A percentile compares a stretch with the other conserved stretches of the same genome.
Evolutionary conservation across 2,888 invertebrate genomes (phyloP).

Genomic region (Plagiodera versicolora): DNA sequence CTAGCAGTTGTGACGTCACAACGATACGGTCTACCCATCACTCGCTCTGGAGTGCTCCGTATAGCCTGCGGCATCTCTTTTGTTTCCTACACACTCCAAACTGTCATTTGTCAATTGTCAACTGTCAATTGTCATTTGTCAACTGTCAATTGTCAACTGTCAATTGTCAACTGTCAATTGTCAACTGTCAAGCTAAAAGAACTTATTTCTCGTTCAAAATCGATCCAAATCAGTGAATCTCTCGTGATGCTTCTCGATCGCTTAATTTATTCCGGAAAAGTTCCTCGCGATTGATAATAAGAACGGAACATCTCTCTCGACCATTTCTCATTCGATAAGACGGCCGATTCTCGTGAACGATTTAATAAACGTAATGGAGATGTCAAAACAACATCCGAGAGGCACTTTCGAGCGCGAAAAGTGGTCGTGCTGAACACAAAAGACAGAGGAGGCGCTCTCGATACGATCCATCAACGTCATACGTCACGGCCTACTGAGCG

Average conservation of each 20-base stretch:
- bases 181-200: too few relatives aligned
- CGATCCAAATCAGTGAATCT: too few relatives aligned
- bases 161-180: too few relatives aligned
- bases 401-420: slow-evolving; percentile 8
- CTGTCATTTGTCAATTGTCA: too few relatives aligned
- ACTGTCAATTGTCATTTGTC: too few relatives aligned
- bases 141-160: too few relatives aligned
- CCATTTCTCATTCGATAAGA: slow-evolving; percentile 1
- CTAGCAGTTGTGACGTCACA: too few relatives aligned
- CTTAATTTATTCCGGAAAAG: not conserved
- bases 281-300: not conserved
- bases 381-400: slow-evolving; percentile 15
- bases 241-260: not conserved
- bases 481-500: slow-evolving; percentile 37
- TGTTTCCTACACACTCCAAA: too few relatives aligned
- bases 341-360: slow-evolving; percentile 12
- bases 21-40: too few relatives aligned
- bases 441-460: slow-evolving; percentile 22
- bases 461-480: slow-evolving; percentile 40
- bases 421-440: slow-evolving; percentile 20
- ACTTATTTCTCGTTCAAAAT: too few relatives aligned
- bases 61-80: too few relatives aligned
- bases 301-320: not conserved
- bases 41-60: too few relatives aligned
- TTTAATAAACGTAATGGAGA: slow-evolving; percentile 17